A percentile compares a stretch with the other conserved stretches of the same genome.
Evolutionary conservation across 2,888 invertebrate species (phyloP).

Genomic region (Lochmaea capreae): DNA sequence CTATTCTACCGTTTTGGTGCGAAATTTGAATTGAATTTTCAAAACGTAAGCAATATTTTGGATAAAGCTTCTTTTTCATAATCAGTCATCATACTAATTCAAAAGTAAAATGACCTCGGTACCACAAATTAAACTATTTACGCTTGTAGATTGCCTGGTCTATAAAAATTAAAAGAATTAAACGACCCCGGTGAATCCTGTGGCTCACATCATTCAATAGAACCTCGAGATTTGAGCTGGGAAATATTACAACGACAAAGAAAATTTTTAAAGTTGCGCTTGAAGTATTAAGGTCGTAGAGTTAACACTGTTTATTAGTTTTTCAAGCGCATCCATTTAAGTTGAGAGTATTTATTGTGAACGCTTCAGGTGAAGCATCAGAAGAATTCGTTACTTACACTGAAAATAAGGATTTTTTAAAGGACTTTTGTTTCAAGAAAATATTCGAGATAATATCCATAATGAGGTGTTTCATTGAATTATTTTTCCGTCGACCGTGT

Average conservation of each 20-base stretch:
- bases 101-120: neutral
- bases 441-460: too few relatives aligned
- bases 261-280: constrained; percentile 20
- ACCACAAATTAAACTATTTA: neutral
- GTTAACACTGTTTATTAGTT: constrained; percentile 23
- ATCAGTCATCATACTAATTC: too few relatives aligned
- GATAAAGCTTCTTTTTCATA: too few relatives aligned
- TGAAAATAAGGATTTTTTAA: too few relatives aligned
- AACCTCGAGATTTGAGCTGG: constrained; percentile 20
- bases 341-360: neutral
- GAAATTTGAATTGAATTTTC: too few relatives aligned
- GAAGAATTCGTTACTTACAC: too few relatives aligned
- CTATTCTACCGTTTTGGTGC: too few relatives aligned
- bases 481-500: too few relatives aligned
- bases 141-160: neutral
- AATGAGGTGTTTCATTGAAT: too few relatives aligned
- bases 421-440: too few relatives aligned
- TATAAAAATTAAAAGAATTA: constrained; percentile 25
- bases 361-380: too few relatives aligned
- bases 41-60: too few relatives aligned
- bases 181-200: constrained; percentile 15
- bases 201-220: constrained; percentile 26
- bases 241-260: constrained; percentile 24
- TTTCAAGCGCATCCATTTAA: neutral
- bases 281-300: constrained; percentile 18